Evolutionary conservation across 1,140 invertebrate genomes (phyloP).

Genomic region (Charaxes varanes): DNA sequence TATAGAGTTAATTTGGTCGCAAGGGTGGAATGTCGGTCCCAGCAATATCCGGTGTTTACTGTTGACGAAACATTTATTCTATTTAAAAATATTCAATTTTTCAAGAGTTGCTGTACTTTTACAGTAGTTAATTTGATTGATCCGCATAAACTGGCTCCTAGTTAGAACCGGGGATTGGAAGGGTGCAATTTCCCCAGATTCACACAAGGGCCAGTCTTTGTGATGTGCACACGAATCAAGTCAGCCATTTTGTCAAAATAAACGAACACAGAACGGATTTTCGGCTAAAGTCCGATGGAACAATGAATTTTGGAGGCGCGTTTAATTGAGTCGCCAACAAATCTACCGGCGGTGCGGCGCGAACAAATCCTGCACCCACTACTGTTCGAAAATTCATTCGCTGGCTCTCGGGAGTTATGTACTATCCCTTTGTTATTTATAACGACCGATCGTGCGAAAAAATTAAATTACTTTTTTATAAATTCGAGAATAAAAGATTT

Average conservation of each 20-base stretch:
- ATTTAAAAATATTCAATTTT: too few relatives aligned
- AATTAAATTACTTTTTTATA: too few relatives aligned
- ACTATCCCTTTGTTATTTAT: constrained; percentile 1
- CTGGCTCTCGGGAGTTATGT: constrained; percentile 7
- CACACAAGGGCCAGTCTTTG: constrained; percentile 38
- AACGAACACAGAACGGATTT: constrained; percentile 26
- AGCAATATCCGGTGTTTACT: too few relatives aligned
- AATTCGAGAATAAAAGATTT: too few relatives aligned
- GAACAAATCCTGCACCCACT: constrained; percentile 11
- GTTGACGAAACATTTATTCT: too few relatives aligned
- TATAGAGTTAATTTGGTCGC: too few relatives aligned
- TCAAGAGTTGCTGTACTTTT: too few relatives aligned
- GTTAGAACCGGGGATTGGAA: constrained; percentile 40
- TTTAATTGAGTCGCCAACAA: constrained; percentile 23
- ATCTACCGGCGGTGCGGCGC: constrained; percentile 11
- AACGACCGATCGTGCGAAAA: background rate
- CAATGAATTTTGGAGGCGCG: constrained; percentile 14
- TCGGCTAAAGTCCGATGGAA: constrained; percentile 11
- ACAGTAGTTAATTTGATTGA: too few relatives aligned
- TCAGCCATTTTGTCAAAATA: constrained; percentile 33
- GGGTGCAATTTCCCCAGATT: constrained; percentile 50
- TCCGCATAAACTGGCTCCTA: constrained; percentile 7
- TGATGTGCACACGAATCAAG: constrained; percentile 39
- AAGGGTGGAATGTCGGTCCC: too few relatives aligned
- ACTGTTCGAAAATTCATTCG: constrained; percentile 8